Conservation (phyloP, 2,797 vertebrate genomes). For the Avahi laniger region DNA sequence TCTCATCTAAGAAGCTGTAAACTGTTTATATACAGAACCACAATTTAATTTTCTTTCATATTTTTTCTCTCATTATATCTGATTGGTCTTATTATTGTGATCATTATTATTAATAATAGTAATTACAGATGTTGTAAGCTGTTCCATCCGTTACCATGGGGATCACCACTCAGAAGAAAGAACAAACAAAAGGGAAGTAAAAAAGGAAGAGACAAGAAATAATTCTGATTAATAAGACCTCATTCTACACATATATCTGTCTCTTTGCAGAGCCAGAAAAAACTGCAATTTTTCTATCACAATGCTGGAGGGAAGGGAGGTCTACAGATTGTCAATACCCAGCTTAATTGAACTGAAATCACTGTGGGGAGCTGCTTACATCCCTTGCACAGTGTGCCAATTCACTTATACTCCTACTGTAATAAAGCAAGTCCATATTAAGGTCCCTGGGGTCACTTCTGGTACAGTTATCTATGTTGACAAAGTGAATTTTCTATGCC, state of each 20-base stretch:
- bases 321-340: constrained; percentile 67
- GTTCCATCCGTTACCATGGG: constrained; percentile 47
- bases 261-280: neutral
- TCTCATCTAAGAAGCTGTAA: neutral
- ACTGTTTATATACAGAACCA: constrained; percentile 41
- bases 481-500: constrained; percentile 45
- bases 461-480: constrained; percentile 57
- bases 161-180: constrained; percentile 9
- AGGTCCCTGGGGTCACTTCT: constrained; percentile 50
- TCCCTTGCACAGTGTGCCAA: constrained; percentile 54
- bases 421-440: constrained; percentile 59
- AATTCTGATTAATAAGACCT: constrained; percentile 33
- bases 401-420: constrained; percentile 49
- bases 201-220: neutral
- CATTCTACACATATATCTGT: constrained; percentile 42
- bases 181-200: neutral
- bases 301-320: neutral
- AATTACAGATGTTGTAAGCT: constrained; percentile 46
- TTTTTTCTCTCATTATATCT: constrained; percentile 34
- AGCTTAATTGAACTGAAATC: constrained; percentile 66
- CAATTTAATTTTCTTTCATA: constrained; percentile 48
- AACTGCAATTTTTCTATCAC: constrained; percentile 29
- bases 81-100: constrained; percentile 43
- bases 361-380: constrained; percentile 37
- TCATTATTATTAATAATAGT: constrained; percentile 56